These are phyloP conservation scores for Isotomurus palustris DNA, from an alignment of 2,888 invertebrate species.

Conservation along the genomic window DNA sequence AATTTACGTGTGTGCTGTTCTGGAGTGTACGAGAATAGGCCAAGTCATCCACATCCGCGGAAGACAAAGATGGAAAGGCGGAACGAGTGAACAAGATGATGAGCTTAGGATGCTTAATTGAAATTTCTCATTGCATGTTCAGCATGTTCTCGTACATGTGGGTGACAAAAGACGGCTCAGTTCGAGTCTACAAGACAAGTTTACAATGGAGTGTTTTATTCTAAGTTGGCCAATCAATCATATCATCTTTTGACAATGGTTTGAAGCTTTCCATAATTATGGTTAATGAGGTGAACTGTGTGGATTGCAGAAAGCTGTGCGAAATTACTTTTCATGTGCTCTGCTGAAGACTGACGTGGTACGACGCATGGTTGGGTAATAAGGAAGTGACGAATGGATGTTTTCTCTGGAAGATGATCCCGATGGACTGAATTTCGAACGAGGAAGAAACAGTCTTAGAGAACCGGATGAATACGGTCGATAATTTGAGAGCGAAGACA, in stretches of 20 bases:
- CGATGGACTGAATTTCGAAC: slow-evolving; percentile 3
- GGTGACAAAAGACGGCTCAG: background rate
- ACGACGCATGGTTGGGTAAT: slow-evolving; percentile 12
- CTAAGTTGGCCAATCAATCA: background rate
- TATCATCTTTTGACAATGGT: background rate
- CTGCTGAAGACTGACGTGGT: too few relatives aligned
- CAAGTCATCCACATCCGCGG: background rate
- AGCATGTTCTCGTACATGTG: background rate
- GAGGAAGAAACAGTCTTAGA: too few relatives aligned
- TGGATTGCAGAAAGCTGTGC: too few relatives aligned
- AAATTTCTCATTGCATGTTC: background rate
- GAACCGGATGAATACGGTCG: too few relatives aligned
- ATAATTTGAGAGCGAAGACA: slow-evolving; percentile 14
- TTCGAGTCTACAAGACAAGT: too few relatives aligned
- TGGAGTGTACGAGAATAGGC: too few relatives aligned
- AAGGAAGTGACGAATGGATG: slow-evolving; percentile 18
- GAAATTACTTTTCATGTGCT: too few relatives aligned
- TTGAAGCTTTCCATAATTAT: background rate
- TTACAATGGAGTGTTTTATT: background rate
- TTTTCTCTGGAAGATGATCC: slow-evolving; percentile 8
- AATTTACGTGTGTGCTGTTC: too few relatives aligned
- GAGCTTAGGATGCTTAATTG: background rate
- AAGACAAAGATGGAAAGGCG: background rate
- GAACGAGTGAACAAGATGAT: background rate
- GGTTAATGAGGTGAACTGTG: background rate